Conservation (phyloP, 2,797 vertebrate genomes). For the Takifugu rubripes region DNA sequence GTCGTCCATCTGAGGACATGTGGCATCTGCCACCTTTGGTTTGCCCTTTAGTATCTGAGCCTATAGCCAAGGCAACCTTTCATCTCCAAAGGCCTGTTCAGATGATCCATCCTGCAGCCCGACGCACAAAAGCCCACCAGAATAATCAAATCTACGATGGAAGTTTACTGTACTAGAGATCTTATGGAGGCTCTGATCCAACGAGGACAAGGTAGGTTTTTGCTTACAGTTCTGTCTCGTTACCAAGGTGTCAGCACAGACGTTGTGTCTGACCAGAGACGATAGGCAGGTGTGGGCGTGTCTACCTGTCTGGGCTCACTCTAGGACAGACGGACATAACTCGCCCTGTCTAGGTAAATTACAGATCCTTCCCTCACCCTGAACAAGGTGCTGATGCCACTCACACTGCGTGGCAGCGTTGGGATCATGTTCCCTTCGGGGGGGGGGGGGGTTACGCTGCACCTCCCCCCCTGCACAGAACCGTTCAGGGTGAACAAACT, state of each 20-base stretch:
- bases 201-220: constrained; percentile 75
- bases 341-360: constrained; percentile 21
- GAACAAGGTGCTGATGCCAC: constrained; percentile 11
- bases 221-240: constrained; percentile 52
- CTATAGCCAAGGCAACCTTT: constrained; percentile 31
- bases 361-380: constrained; percentile 10
- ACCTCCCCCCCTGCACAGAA: constrained; percentile 2
- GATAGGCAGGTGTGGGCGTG: constrained; percentile 47
- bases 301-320: constrained; percentile 17
- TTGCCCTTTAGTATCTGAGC: constrained; percentile 48
- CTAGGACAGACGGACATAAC: not conserved
- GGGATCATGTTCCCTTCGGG: constrained; percentile 37
- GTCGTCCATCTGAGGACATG: constrained; percentile 54
- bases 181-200: constrained; percentile 79
- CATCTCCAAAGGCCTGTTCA: constrained; percentile 17
- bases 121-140: not conserved
- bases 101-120: constrained; percentile 4
- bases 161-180: constrained; percentile 53
- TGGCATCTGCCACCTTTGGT: constrained; percentile 66
- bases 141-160: constrained; percentile 36
- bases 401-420: not conserved
- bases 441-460: constrained; percentile 19
- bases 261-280: constrained; percentile 19
- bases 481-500: constrained; percentile 5
- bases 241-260: constrained; percentile 72